Percentiles rank a stretch among this genome's conserved stretches.
phyloP scores from a whole-genome alignment of 2,888 invertebrate genomes.

The Uropetala carovei region DNA sequence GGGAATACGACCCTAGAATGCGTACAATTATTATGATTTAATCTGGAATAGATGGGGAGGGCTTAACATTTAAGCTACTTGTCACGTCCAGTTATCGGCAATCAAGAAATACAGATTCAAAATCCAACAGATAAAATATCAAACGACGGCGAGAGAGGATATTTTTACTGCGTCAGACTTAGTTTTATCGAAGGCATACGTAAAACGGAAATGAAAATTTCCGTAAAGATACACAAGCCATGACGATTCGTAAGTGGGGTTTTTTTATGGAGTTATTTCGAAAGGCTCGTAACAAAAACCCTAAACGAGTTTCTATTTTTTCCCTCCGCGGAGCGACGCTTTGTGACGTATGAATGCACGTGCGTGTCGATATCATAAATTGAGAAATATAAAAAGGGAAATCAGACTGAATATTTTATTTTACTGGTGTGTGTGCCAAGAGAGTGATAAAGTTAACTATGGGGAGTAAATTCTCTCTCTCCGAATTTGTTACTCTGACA shows the following conservation, averaged over 20 bases:
- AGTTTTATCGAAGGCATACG: neutral
- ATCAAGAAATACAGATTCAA: too few species aligned
- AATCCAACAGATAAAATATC: too few species aligned
- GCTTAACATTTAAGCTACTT: too few species aligned
- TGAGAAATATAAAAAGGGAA: neutral
- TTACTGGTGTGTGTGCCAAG: neutral
- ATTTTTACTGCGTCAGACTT: neutral
- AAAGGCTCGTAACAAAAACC: neutral
- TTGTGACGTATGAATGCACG: neutral
- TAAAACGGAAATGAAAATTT: neutral
- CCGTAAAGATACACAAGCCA: neutral
- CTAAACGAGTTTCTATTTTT: neutral
- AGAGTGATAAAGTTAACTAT: neutral
- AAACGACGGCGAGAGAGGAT: neutral
- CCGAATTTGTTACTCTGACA: neutral
- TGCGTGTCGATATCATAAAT: neutral
- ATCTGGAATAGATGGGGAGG: too few species aligned
- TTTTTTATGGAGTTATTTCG: neutral
- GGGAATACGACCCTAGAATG: too few species aligned
- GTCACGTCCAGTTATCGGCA: too few species aligned
- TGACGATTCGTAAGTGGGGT: neutral
- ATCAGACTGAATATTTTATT: neutral
- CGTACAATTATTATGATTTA: too few species aligned
- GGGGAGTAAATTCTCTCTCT: neutral
- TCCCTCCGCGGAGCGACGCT: neutral